These are phyloP conservation scores for Holacanthus passer DNA, from an alignment of 2,113 vertebrate species.

Conservation along the genomic window DNA sequence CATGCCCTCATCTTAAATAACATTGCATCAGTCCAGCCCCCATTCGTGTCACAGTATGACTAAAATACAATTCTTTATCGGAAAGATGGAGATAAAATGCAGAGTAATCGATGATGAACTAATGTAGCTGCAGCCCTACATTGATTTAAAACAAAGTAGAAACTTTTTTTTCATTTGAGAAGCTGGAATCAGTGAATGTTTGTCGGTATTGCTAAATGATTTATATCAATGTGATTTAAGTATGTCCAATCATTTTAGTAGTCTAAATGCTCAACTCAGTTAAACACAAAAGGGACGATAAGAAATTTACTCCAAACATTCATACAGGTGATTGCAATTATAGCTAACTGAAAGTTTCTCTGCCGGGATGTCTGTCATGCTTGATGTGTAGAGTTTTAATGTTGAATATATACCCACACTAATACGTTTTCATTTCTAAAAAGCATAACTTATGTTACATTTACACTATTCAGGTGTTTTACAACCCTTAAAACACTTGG, in stretches of 20 bases:
- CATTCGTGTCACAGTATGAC: neutral
- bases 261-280: rapidly evolving
- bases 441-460: too few species aligned
- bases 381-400: too few species aligned
- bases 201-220: too few species aligned
- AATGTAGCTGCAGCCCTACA: neutral
- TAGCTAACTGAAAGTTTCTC: too few species aligned
- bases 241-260: neutral
- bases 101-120: neutral
- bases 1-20: neutral
- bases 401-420: too few species aligned
- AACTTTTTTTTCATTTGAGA: too few species aligned
- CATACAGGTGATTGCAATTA: neutral
- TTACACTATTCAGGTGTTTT: too few species aligned
- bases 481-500: too few species aligned
- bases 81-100: neutral
- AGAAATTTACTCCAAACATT: neutral
- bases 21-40: constrained; percentile 17
- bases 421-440: too few species aligned
- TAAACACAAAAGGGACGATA: neutral
- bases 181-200: neutral
- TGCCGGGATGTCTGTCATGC: too few species aligned
- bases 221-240: too few species aligned
- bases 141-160: neutral
- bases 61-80: neutral